Percentiles rank a stretch among this genome's conserved stretches.
These are phyloP conservation scores for Polydrusus cervinus DNA, from an alignment of 2,888 invertebrate genomes.

Conservation along the genomic window DNA sequence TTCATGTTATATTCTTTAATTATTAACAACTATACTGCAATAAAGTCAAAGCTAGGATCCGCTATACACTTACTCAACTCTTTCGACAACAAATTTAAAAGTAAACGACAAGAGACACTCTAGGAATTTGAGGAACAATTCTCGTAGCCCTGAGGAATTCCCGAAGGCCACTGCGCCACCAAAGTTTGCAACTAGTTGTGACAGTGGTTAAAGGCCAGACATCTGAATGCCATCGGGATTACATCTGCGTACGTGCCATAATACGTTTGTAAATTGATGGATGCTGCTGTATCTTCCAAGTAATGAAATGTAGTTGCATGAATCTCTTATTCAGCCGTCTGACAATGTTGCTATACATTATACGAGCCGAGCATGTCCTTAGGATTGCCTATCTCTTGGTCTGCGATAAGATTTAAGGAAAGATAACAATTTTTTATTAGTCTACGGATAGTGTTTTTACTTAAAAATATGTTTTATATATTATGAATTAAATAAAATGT, in stretches of 20 bases:
- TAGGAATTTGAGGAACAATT: conserved; percentile 15
- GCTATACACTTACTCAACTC: neutral
- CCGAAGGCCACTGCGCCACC: conserved; percentile 56
- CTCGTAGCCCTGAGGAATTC: conserved; percentile 33
- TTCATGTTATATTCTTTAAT: too few relatives aligned
- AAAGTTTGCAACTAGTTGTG: conserved; percentile 64
- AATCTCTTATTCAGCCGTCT: conserved; percentile 9
- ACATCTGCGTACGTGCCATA: conserved; percentile 62
- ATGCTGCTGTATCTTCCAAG: conserved; percentile 48
- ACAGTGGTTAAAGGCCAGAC: conserved; percentile 62
- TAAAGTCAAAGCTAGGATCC: neutral
- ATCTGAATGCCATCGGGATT: conserved; percentile 57
- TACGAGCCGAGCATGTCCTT: too few relatives aligned
- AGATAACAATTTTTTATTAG: too few relatives aligned
- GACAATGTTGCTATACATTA: conserved; percentile 11
- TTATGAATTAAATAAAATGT: too few relatives aligned
- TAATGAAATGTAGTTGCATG: conserved; percentile 39
- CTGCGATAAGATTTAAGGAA: too few relatives aligned
- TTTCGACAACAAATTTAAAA: conserved; percentile 21
- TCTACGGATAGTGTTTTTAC: too few relatives aligned
- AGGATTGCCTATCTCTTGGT: too few relatives aligned
- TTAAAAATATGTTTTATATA: too few relatives aligned
- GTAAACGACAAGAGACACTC: conserved; percentile 9
- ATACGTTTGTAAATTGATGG: conserved; percentile 62
- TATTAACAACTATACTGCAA: neutral